Base-by-base conservation (phyloP, 2,797 vertebrate genomes). In the Chelmon rostratus region DNA sequence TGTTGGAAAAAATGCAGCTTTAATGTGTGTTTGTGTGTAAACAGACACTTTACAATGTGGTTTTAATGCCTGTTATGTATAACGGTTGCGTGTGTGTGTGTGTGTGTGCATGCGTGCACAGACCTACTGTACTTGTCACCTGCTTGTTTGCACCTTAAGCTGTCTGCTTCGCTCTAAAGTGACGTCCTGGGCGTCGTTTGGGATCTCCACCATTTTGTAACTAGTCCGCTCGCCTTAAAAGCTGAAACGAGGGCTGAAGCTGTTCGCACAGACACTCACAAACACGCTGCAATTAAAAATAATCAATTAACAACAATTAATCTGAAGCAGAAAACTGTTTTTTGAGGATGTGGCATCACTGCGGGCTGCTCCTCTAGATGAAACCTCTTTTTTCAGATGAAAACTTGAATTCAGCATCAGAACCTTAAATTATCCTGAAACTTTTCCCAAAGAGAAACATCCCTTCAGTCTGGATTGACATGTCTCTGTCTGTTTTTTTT, bases 11-110 rank as follows among this genome's bases (percentile, higher is more conserved):
- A 71, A 38, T 58, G 52, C 62, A 70, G 76, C 72, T 40, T 64
- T 71, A 56, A 50, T 49, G 69, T 53, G 66, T 78, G 38, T 81
- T 52, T 72, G 37, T 72, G 81, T 72, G 74, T 69, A 72, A 78
- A 86, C 68, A 73, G 37, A 68, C 23, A 12, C 35, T 38, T 54
- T 19, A 9, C 38, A 78, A 59, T 52, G 54, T 52, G 21, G 28
- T 76, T 74, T 54, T 13, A 54, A 46, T 68, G n/a, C 40, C 38
- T 25, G 56, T 61, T 62, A 5, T 28, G 61, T 62, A 2, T 52
- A 56, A 52, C 19, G 2, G 25, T 2, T 1, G 38, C 37, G 50
- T 69, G 40, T 57, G 71, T 74, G 42, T 53, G 63, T 57, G 76
- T 28, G 52, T 63, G 63, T 63, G 42, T 50, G 35, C 46, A 64